Evolutionary conservation across 2,797 vertebrate species (phyloP).

Genomic region (Dendrocincla tyrannina): DNA sequence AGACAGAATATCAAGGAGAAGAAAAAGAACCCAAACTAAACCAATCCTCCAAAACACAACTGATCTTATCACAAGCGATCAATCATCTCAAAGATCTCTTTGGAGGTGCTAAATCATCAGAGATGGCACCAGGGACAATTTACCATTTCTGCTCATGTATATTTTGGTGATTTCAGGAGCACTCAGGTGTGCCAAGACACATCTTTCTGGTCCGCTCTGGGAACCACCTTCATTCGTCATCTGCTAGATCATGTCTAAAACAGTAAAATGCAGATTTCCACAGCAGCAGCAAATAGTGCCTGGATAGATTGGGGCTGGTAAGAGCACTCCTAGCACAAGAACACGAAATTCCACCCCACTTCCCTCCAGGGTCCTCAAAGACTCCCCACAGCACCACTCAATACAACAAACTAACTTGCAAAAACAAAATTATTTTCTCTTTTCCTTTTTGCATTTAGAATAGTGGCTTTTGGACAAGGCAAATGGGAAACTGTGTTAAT

Average conservation of each 20-base stretch:
- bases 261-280: not conserved
- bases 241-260: not conserved
- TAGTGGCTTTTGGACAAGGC: constrained; percentile 42
- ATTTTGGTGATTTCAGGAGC: not conserved
- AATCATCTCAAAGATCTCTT: not conserved
- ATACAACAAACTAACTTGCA: not conserved
- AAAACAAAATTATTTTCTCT: constrained; percentile 6
- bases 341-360: accelerated
- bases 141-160: not conserved
- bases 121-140: not conserved
- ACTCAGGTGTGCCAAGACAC: not conserved
- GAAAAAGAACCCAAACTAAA: not conserved
- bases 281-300: not conserved
- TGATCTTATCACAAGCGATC: not conserved
- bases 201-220: not conserved
- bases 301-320: not conserved
- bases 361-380: not conserved
- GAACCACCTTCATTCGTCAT: not conserved
- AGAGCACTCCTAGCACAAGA: not conserved
- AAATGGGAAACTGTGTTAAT: constrained; percentile 43
- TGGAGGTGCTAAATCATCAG: not conserved
- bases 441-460: constrained; percentile 22
- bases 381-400: not conserved
- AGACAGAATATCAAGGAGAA: not conserved
- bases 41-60: not conserved